A percentile compares a stretch with the other conserved stretches of the same genome.
These are phyloP conservation scores for Metacarcinus magister DNA, from an alignment of 2,888 invertebrate genomes.

Conservation along the genomic window DNA sequence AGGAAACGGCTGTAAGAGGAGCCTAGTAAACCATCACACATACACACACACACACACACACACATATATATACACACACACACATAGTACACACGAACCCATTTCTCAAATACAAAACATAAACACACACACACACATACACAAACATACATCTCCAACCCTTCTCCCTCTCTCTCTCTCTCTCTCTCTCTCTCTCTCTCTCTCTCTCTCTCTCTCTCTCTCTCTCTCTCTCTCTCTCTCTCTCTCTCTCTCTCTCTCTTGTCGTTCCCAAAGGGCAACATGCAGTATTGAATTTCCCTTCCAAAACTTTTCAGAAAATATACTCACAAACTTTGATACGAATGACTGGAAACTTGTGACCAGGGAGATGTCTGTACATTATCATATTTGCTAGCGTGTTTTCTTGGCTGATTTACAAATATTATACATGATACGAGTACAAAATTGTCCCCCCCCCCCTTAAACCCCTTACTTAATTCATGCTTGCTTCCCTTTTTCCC, in stretches of 20 bases:
- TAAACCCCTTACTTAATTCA: background rate
- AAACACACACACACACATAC: conserved; percentile 53
- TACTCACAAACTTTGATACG: conserved; percentile 76
- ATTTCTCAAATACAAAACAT: conserved; percentile 14
- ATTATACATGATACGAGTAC: conserved; percentile 62
- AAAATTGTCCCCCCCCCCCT: conserved; percentile 58
- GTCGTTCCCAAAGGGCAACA: conserved; percentile 69
- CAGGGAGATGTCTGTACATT: conserved; percentile 61
- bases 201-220: conserved; percentile 47
- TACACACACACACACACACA: conserved; percentile 66
- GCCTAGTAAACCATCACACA: background rate
- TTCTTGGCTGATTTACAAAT: conserved; percentile 73
- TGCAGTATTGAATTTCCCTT: conserved; percentile 78
- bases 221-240: conserved; percentile 38
- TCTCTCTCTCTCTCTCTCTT: conserved; percentile 44
- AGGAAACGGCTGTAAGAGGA: conserved; percentile 2
- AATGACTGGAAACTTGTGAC: conserved; percentile 75
- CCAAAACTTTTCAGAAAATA: conserved; percentile 78
- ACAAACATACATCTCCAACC: background rate
- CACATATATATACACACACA: conserved; percentile 66
- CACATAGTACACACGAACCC: conserved; percentile 39
- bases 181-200: conserved; percentile 57
- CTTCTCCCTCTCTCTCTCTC: background rate
- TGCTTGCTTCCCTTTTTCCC: background rate
- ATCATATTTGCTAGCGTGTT: conserved; percentile 71